Conservation (phyloP, 2,113 vertebrate genomes). For the Gasterosteus aculeatus region DNA sequence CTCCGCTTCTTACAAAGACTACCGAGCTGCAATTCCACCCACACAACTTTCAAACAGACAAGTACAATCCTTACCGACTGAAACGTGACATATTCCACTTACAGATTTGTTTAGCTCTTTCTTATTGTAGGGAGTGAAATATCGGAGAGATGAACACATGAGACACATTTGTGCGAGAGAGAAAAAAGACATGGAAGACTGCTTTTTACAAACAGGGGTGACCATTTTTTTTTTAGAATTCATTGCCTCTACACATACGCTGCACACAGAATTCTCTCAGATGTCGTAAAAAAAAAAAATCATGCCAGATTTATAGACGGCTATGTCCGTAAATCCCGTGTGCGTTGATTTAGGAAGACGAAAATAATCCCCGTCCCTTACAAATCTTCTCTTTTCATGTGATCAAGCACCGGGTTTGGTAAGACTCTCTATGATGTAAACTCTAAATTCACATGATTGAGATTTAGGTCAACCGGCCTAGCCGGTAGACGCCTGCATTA, state of each 20-base stretch:
- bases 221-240: not conserved
- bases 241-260: not conserved
- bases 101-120: too few species aligned
- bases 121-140: not conserved
- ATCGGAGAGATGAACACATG: not conserved
- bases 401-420: conserved; percentile 4
- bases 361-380: conserved; percentile 5
- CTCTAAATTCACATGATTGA: not conserved
- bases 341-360: not conserved
- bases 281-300: conserved; percentile 12
- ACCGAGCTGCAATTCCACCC: conserved; percentile 4
- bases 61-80: not conserved
- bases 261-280: not conserved
- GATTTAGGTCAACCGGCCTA: conserved; percentile 24
- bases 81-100: not conserved
- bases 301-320: conserved; percentile 7
- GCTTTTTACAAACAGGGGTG: not conserved
- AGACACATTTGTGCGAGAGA: not conserved
- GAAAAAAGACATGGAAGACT: conserved; percentile 3
- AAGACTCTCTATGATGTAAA: not conserved
- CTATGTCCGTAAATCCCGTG: conserved; percentile 10
- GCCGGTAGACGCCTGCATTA: conserved; percentile 14
- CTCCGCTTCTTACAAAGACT: conserved; percentile 6
- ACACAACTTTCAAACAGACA: conserved; percentile 11
- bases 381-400: conserved; percentile 7